Conservation (phyloP, 2,797 vertebrate species). For the Brotogeris chrysoptera region DNA sequence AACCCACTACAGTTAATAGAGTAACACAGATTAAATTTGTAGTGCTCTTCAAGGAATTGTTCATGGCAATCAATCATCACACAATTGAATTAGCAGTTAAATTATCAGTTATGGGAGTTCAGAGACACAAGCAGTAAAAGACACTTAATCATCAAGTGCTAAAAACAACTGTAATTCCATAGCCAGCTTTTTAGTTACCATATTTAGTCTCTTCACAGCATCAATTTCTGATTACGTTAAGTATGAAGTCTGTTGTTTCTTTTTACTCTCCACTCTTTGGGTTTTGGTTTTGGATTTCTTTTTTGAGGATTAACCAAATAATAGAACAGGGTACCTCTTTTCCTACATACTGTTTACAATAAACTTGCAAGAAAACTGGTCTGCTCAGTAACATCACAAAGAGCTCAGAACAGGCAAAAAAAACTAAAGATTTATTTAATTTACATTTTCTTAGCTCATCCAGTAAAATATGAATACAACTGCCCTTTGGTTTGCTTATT, state of each 20-base stretch:
- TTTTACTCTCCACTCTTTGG: background rate
- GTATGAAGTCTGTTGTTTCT: background rate
- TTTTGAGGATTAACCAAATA: background rate
- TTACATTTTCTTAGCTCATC: background rate
- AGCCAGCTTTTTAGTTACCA: conserved; percentile 21
- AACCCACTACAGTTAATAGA: background rate
- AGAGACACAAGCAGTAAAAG: background rate
- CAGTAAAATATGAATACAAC: background rate
- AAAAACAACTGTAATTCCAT: conserved; percentile 32
- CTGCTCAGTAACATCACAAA: background rate
- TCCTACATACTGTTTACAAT: background rate
- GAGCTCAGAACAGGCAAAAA: background rate
- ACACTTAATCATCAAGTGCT: background rate
- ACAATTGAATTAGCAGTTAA: background rate
- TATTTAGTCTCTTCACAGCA: background rate
- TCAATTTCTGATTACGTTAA: conserved; percentile 14
- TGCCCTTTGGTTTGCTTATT: background rate
- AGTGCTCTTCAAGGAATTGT: background rate
- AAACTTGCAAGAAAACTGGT: background rate
- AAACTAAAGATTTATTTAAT: background rate
- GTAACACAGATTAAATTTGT: background rate
- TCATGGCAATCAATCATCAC: background rate
- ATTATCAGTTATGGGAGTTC: background rate
- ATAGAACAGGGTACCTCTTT: background rate
- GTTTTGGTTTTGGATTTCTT: background rate